These are phyloP conservation scores for Polydesmus complanatus DNA, from an alignment of 2,888 invertebrate genomes.

Conservation along the genomic window DNA sequence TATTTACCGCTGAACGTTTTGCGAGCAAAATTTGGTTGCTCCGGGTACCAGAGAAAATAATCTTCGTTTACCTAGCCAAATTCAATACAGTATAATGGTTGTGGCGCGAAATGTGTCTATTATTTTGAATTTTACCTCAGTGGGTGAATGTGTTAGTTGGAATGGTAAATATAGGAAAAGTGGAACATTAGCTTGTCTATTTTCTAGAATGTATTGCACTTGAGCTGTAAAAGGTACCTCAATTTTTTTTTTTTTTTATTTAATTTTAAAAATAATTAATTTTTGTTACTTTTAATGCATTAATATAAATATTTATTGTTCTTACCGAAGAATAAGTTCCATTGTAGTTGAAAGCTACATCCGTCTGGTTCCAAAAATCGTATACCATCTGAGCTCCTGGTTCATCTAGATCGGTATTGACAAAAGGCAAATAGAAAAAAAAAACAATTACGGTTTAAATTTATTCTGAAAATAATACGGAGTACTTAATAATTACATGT, in stretches of 20 bases:
- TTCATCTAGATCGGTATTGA: no score
- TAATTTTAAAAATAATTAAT: neutral
- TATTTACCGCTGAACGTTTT: slow-evolving; percentile 20
- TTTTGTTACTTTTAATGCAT: no score
- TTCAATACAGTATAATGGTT: neutral
- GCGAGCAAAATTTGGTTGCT: slow-evolving; percentile 17
- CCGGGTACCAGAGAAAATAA: neutral
- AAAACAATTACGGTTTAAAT: neutral
- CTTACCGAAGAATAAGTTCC: neutral
- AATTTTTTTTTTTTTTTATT: neutral
- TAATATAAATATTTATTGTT: no score
- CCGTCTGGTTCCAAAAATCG: neutral
- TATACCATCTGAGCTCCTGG: neutral
- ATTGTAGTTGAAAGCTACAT: neutral
- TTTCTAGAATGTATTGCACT: neutral
- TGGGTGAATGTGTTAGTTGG: neutral
- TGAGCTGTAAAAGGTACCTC: neutral
- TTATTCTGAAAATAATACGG: no score
- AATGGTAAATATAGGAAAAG: neutral
- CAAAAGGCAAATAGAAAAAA: no score
- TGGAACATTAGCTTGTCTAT: neutral
- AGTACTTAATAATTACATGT: neutral
- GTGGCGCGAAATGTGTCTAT: neutral
- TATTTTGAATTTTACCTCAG: neutral
- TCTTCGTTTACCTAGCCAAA: neutral